These are phyloP conservation scores for Brachionus paranguensis DNA, from an alignment of 1,140 invertebrate genomes.

Conservation along the genomic window DNA sequence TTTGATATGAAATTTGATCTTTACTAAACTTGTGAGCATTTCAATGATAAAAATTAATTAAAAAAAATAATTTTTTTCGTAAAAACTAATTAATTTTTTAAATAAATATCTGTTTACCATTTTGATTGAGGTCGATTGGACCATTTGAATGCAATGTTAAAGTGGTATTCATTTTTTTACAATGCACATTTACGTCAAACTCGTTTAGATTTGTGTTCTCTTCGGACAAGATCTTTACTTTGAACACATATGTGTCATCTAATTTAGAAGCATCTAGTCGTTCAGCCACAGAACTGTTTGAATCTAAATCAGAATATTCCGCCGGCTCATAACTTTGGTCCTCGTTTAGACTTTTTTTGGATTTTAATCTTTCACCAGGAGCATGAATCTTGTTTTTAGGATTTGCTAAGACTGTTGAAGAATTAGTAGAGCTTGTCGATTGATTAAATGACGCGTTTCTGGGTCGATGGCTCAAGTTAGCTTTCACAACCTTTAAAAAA, in stretches of 20 bases:
- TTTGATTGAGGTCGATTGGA: neutral
- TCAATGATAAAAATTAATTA: no score
- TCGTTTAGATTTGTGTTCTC: conserved; percentile 8
- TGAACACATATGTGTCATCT: neutral
- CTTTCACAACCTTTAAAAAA: neutral
- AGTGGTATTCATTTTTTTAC: conserved; percentile 19
- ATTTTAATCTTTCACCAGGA: neutral
- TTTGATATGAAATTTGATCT: neutral
- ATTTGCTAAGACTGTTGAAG: neutral
- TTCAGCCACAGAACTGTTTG: neutral
- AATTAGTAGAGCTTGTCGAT: neutral
- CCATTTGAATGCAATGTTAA: neutral
- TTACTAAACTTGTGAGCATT: neutral
- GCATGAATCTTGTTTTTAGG: neutral
- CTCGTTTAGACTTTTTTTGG: neutral
- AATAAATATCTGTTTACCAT: neutral
- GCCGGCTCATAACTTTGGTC: neutral
- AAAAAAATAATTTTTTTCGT: no score
- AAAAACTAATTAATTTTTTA: no score
- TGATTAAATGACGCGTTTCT: neutral
- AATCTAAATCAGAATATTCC: neutral
- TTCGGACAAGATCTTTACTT: neutral
- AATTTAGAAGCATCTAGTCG: neutral
- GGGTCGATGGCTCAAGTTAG: conserved; percentile 1
- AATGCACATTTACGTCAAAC: conserved; percentile 20